Conservation (phyloP, 2,888 invertebrate genomes). For the Bimastos eiseni region DNA sequence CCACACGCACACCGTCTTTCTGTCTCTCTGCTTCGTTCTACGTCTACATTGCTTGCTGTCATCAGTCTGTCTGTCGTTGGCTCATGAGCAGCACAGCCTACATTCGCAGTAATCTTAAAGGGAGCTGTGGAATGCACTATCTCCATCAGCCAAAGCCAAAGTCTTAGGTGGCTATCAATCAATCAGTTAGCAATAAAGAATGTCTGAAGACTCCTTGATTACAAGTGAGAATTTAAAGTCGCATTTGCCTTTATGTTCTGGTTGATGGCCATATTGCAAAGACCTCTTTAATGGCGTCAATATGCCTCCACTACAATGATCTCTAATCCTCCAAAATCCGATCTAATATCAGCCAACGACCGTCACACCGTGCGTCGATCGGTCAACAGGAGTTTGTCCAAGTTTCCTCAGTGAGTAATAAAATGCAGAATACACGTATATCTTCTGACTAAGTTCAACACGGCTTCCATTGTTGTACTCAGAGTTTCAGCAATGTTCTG, state of each 20-base stretch:
- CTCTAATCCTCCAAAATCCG: too few species aligned
- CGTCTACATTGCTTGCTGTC: neutral
- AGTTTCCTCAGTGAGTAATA: too few species aligned
- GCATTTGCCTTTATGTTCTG: neutral
- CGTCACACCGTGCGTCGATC: too few species aligned
- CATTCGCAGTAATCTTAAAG: slow-evolving; percentile 1
- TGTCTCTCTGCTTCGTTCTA: neutral
- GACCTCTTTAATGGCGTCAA: too few species aligned
- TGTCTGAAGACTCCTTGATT: neutral
- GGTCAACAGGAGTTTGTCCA: too few species aligned
- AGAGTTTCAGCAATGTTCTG: neutral
- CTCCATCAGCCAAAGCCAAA: neutral
- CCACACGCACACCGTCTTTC: neutral
- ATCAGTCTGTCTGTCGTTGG: neutral
- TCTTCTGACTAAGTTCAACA: neutral
- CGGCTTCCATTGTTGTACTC: neutral
- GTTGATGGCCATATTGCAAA: too few species aligned
- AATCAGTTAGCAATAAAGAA: neutral
- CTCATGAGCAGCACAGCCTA: neutral
- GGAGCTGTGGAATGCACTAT: neutral
- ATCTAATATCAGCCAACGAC: too few species aligned
- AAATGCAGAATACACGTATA: too few species aligned
- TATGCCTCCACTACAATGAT: neutral
- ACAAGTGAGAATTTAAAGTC: neutral
- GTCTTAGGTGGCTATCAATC: neutral